Base-by-base conservation (phyloP, 2,113 vertebrate species). In the Crotophaga sulcirostris region DNA sequence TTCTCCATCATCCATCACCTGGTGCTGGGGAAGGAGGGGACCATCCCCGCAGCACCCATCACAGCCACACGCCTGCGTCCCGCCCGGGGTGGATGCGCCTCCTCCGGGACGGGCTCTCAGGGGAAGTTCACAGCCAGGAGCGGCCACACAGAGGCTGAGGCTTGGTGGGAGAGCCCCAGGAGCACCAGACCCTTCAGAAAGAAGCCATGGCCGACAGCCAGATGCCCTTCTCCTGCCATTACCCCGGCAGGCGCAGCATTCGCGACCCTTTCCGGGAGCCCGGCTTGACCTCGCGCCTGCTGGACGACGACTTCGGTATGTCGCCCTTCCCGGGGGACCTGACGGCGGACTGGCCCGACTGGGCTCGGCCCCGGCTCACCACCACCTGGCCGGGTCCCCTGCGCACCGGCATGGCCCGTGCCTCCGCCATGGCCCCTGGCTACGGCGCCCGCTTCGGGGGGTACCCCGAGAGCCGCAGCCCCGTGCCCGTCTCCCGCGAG, bases 231-330 rank as follows among this genome's bases (percentile, higher is more conserved):
- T 94, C 98, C 68, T 98, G 98, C 95, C 97, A 98, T 56, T 98
- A 98, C 34, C 97, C 98, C 20, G 97, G 98, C 36, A 97, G 99
- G 40, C 98, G 99, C 97, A 97, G 98, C 74, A 69, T 98, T 42
- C 97, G 99, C 66, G 99, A 99, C 95, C 99, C 99, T 28, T 99
- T 99, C 97, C 94, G 98, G 88, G 99, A 99, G 73, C 98, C 98
- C 73, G 97, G 98, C 40, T 97, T 99, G 70, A 98, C 98, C 26
- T 98, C 99, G 1, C 99, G 98, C 34, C 98, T 99, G 75, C 98
- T 99, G 98, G 99, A 99, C 3, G 99, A 99, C 34, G 99, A 99
- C 54, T 99, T 99, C 91, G 99, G 98, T 47, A 98, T 99, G 97
- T 97, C 99, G 2, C 96, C 99, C 47, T 99, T 99, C 95, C 97